Base-by-base conservation (phyloP, 2,888 invertebrate genomes). In the Sepioteuthis lessoniana region DNA sequence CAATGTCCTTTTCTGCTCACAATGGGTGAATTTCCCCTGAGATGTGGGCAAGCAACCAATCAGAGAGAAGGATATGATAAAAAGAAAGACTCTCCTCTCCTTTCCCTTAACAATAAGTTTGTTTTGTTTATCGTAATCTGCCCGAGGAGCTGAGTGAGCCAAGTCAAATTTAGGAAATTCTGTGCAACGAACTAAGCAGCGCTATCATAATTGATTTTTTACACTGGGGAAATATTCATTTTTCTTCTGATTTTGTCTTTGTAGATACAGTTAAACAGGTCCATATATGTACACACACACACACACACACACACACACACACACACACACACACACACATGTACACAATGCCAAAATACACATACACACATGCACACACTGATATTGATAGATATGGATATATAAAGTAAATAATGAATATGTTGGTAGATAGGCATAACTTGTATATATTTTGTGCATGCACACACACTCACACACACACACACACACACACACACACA, bases 111-210 rank as follows among this genome's bases (percentile, higher is more conserved):
- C 76, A 76, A 76, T 76, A 76, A 76, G 76, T 76, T 76, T 76
- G 76, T 76, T 76, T 76, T 76, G 76, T 76, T 76, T 76, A 76
- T 76, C 76, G 10, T 76, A 76, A 76, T 76, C 76, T 76, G 76
- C 76, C 76, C 31, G 76, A 76, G 76, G 76, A n/a, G 76, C 76
- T 76, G 76, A 76, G 76, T n/a, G 76, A 76, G 76, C 76, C 55
- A 76, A 76, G 76, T 76, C 76, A 76, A 76, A 76, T 76, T 76
- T 76, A n/a, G 76, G 76, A 76, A n/a, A 76, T 76, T 76, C 76
- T 76, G n/a, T 76, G n/a, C 76, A n/a, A 76, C 76, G 76, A 76
- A 76, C 76, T 76, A 76, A 76, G 76, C 76, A 76, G 16, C n/a
- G 76, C 76, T 76, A 76, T 76, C 76, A 76, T 76, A 76, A 76